Evolutionary conservation across 2,113 vertebrate species (phyloP).

Genomic region (Sapajus apella): DNA sequence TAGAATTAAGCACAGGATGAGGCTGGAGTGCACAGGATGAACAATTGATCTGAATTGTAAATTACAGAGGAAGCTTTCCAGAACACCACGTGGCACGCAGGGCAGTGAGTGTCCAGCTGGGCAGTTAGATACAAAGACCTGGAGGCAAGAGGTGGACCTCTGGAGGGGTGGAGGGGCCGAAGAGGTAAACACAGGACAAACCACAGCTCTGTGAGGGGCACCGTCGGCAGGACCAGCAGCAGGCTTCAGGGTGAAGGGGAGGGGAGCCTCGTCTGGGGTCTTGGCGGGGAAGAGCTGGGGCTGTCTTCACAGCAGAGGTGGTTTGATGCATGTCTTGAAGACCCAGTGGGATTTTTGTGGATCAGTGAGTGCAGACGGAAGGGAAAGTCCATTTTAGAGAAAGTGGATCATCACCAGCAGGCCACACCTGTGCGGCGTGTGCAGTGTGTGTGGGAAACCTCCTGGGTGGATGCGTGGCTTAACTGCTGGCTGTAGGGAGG

Average conservation of each 20-base stretch:
- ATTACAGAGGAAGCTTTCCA: too few species aligned
- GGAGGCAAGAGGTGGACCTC: too few species aligned
- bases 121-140: background rate
- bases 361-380: background rate
- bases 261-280: fast-evolving
- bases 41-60: background rate
- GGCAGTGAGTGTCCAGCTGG: fast-evolving
- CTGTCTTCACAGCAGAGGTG: fast-evolving
- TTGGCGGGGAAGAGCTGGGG: fast-evolving
- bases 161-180: background rate
- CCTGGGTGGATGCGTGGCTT: background rate
- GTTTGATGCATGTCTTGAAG: fast-evolving
- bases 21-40: too few species aligned
- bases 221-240: too few species aligned
- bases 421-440: too few species aligned
- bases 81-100: fast-evolving
- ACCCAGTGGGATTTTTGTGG: background rate
- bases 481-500: background rate
- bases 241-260: fast-evolving
- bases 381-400: too few species aligned
- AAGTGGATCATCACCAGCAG: background rate
- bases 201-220: fast-evolving
- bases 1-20: background rate
- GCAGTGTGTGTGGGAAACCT: background rate
- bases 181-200: fast-evolving